phyloP scores from a whole-genome alignment of 2,888 invertebrate species.

The Dendrolimus pini region DNA sequence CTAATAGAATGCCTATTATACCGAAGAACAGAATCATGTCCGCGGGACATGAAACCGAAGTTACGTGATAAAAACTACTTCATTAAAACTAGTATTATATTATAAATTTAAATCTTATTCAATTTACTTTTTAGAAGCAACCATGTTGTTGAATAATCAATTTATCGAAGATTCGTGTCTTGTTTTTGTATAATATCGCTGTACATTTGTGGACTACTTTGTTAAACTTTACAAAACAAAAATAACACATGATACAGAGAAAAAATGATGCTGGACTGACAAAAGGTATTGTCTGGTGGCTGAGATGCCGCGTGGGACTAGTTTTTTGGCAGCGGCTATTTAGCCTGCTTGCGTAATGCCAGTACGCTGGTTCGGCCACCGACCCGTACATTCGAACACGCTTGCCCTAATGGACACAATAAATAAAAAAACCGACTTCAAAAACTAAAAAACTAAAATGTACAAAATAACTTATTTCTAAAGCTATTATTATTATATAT shows the following conservation, averaged over 20 bases:
- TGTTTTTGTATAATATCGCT: slow-evolving; percentile 3
- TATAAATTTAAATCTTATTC: too few relatives aligned
- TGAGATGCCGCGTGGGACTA: slow-evolving; percentile 55
- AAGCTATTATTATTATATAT: too few relatives aligned
- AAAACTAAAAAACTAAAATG: too few relatives aligned
- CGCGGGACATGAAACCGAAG: too few relatives aligned
- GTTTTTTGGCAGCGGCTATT: slow-evolving; percentile 66
- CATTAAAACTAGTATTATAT: too few relatives aligned
- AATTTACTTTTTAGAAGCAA: slow-evolving; percentile 4
- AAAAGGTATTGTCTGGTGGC: slow-evolving; percentile 24
- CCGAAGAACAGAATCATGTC: too few relatives aligned
- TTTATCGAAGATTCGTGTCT: too few relatives aligned
- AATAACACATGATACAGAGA: neutral
- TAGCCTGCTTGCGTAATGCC: slow-evolving; percentile 58
- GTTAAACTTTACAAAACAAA: neutral
- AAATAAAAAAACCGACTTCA: too few relatives aligned
- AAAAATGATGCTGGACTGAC: neutral
- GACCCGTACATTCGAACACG: slow-evolving; percentile 29
- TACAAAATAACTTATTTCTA: too few relatives aligned
- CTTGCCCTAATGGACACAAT: slow-evolving; percentile 46
- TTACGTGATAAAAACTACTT: neutral
- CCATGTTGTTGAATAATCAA: too few relatives aligned
- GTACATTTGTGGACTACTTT: too few relatives aligned
- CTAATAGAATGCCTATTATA: too few relatives aligned
- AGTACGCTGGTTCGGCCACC: slow-evolving; percentile 50